Evolutionary conservation across 2,888 invertebrate genomes (phyloP).

Genomic region (Sinodicranocentrus sp.): DNA sequence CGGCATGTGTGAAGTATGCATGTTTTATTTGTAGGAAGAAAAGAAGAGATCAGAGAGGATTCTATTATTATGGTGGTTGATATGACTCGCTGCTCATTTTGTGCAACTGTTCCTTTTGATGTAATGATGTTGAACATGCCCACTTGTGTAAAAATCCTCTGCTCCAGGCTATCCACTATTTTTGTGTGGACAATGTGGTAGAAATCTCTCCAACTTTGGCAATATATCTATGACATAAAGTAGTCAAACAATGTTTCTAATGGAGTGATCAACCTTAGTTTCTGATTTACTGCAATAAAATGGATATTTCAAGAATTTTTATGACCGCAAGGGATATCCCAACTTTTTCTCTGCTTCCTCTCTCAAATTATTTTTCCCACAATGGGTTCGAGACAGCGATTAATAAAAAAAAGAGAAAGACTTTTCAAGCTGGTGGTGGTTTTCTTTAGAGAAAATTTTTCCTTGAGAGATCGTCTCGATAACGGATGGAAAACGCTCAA

Average conservation of each 20-base stretch:
- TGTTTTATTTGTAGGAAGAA: too few species aligned
- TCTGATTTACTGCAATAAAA: conserved; percentile 68
- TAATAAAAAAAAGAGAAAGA: conserved; percentile 42
- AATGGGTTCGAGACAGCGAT: conserved; percentile 8
- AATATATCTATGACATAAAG: conserved; percentile 66
- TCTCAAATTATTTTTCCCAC: conserved; percentile 23
- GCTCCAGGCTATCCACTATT: conserved; percentile 1
- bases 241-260: conserved; percentile 59
- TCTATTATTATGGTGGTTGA: background rate
- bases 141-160: conserved; percentile 16
- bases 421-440: conserved; percentile 37
- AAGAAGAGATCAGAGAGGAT: too few species aligned
- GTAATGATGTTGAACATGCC: background rate
- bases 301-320: conserved; percentile 66
- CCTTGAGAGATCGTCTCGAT: conserved; percentile 48
- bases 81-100: conserved; percentile 23
- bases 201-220: conserved; percentile 60
- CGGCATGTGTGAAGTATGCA: conserved; percentile 20
- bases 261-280: conserved; percentile 58
- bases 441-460: conserved; percentile 21
- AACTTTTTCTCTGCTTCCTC: conserved; percentile 2
- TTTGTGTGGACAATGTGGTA: background rate
- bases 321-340: conserved; percentile 45
- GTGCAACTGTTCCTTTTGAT: conserved; percentile 8
- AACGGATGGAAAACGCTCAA: conserved; percentile 11